Conservation (phyloP, 2,888 invertebrate species). For the Phasia obesa region DNA sequence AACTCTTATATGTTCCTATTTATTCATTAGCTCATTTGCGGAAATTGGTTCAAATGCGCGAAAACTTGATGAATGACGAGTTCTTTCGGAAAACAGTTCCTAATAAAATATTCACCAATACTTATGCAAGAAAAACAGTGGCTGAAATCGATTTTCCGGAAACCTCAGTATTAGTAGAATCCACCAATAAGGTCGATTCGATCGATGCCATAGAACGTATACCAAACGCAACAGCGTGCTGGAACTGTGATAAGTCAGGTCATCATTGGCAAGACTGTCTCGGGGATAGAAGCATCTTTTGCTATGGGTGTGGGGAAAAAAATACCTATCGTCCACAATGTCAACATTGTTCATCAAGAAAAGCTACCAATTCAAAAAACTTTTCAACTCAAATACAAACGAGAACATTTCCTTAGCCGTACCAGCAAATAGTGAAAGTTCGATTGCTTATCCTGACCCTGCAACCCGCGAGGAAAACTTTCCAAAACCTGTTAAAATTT, state of each 20-base stretch:
- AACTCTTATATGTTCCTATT: conserved; percentile 48
- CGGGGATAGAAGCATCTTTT: not conserved
- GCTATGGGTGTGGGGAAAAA: conserved; percentile 18
- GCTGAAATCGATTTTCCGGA: not conserved
- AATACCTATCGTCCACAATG: conserved; percentile 36
- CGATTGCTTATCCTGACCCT: too few relatives aligned
- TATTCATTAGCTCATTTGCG: conserved; percentile 53
- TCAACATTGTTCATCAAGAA: not conserved
- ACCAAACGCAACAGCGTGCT: not conserved
- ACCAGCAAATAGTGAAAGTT: too few relatives aligned
- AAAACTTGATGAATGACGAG: conserved; percentile 47
- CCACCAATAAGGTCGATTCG: too few relatives aligned
- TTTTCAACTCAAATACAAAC: not conserved
- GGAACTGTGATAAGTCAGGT: conserved; percentile 4
- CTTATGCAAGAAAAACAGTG: not conserved
- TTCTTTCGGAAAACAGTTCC: not conserved
- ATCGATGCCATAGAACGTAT: not conserved
- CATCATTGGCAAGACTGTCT: conserved; percentile 15
- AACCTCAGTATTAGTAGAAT: not conserved
- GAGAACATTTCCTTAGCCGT: not conserved
- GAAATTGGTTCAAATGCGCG: conserved; percentile 43
- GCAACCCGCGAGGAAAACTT: too few relatives aligned
- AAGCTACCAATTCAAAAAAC: conserved; percentile 2
- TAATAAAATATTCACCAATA: not conserved
- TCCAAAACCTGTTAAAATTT: too few relatives aligned